phyloP scores from a whole-genome alignment of 2,113 vertebrate species.

The Limnothrissa miodon region DNA sequence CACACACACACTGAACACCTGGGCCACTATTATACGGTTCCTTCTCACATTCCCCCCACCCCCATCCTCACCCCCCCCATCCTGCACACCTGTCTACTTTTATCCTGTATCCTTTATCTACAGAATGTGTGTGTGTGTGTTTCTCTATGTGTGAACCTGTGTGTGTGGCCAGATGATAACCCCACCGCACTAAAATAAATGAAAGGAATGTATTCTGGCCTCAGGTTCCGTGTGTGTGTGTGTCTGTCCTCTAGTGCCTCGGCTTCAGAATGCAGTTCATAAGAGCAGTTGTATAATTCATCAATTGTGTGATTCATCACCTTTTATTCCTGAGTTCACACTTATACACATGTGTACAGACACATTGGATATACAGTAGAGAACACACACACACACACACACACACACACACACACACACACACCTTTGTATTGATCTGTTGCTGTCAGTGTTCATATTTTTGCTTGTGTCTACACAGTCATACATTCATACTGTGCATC shows the following conservation, averaged over 20 bases:
- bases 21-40: background rate
- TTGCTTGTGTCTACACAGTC: background rate
- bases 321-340: no score
- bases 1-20: background rate
- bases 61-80: background rate
- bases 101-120: background rate
- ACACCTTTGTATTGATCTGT: no score
- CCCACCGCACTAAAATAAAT: background rate
- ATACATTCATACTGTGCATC: no score
- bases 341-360: background rate
- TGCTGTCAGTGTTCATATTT: background rate
- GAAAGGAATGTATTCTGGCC: background rate
- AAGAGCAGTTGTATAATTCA: slow-evolving; percentile 31
- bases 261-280: slow-evolving; percentile 2
- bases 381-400: background rate
- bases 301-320: slow-evolving; percentile 17
- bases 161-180: background rate
- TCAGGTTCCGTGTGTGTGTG: background rate
- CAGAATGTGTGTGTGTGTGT: background rate
- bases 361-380: background rate
- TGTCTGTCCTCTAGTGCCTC: background rate
- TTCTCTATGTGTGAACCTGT: background rate
- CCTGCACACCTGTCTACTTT: slow-evolving; percentile 6
- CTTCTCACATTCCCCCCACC: background rate
- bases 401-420: background rate